These are phyloP conservation scores for Boulengeromyrus knoepffleri DNA, from an alignment of 2,113 vertebrate species.

Conservation along the genomic window DNA sequence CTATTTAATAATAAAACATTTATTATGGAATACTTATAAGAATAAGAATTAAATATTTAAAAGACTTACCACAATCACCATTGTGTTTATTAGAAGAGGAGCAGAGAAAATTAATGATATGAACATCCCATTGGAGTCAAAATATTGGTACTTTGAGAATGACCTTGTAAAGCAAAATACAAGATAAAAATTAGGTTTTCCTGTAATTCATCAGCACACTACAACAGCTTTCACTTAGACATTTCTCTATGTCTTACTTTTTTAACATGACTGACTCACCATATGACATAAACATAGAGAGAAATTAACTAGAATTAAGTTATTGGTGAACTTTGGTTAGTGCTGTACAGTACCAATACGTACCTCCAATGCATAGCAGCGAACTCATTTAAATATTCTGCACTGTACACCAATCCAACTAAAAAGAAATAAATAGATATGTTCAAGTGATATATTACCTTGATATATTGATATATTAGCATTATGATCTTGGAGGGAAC, in stretches of 20 bases:
- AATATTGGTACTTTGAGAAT: slow-evolving; percentile 89
- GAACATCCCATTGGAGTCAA: slow-evolving; percentile 95
- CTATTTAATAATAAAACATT: neutral
- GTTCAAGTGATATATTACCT: neutral
- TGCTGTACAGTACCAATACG: neutral
- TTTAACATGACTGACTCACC: neutral
- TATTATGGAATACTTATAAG: neutral
- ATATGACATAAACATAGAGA: neutral
- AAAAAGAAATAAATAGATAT: slow-evolving; percentile 16
- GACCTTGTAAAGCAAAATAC: slow-evolving; percentile 56
- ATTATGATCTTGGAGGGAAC: neutral
- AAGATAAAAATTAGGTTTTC: slow-evolving; percentile 8
- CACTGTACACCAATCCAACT: slow-evolving; percentile 76
- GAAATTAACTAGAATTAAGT: neutral
- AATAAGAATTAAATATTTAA: neutral
- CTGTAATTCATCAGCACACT: neutral
- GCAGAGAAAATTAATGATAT: slow-evolving; percentile 84
- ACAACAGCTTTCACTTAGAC: neutral
- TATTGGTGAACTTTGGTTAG: neutral
- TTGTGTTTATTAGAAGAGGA: slow-evolving; percentile 77
- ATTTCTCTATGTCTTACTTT: neutral
- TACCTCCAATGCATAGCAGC: slow-evolving; percentile 94
- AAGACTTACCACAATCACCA: slow-evolving; percentile 82
- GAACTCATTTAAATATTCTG: slow-evolving; percentile 89
- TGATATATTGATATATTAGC: too few relatives aligned